phyloP scores from a whole-genome alignment of 2,113 vertebrate species.

The Tenebrosternarchus preto region DNA sequence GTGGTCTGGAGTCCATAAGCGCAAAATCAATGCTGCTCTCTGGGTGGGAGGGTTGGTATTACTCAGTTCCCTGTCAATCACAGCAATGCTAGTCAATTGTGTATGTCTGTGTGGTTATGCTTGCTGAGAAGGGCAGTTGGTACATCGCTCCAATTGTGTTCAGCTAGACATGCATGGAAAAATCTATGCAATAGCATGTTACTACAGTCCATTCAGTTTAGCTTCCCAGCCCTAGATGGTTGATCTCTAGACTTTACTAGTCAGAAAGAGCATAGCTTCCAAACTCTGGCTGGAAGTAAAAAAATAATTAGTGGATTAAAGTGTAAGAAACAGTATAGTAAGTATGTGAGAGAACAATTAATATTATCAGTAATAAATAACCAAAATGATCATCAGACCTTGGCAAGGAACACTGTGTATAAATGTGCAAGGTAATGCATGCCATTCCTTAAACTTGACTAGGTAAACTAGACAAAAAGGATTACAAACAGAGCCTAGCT shows the following conservation, averaged over 20 bases:
- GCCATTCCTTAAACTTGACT: neutral
- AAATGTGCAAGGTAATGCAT: neutral
- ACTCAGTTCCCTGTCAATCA: too few relatives aligned
- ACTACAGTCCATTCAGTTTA: too few relatives aligned
- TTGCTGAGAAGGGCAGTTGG: too few relatives aligned
- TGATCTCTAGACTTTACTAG: neutral
- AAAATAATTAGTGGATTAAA: slow-evolving; percentile 19
- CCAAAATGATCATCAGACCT: neutral
- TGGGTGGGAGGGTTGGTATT: too few relatives aligned
- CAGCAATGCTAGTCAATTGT: too few relatives aligned
- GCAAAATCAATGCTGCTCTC: too few relatives aligned
- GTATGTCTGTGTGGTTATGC: too few relatives aligned
- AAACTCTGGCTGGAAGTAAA: slow-evolving; percentile 34
- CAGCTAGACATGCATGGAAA: too few relatives aligned
- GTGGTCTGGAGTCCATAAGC: too few relatives aligned
- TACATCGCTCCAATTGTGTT: too few relatives aligned
- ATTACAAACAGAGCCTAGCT: neutral
- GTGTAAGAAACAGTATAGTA: neutral
- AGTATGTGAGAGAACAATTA: neutral
- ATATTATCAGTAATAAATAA: neutral
- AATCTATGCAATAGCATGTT: too few relatives aligned
- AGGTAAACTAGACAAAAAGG: neutral
- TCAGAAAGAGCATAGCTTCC: slow-evolving; percentile 13
- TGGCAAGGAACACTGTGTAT: slow-evolving; percentile 33
- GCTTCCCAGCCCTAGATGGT: neutral